Evolutionary conservation across 2,888 invertebrate genomes (phyloP).

Genomic region (Trissolcus japonicus): DNA sequence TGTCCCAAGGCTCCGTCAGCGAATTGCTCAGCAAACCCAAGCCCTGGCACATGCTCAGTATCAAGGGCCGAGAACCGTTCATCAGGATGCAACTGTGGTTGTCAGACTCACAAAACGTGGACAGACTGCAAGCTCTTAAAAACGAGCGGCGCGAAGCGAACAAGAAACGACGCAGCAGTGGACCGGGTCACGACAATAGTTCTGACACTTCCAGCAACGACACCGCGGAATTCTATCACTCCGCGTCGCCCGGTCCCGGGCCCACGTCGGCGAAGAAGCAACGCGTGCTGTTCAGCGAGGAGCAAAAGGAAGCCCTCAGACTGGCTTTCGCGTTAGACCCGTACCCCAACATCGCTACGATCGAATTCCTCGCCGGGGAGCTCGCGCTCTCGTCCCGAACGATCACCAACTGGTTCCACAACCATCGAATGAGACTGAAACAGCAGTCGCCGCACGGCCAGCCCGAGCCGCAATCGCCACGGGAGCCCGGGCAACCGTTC

Average conservation of each 20-base stretch:
- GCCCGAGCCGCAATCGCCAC: constrained; percentile 84
- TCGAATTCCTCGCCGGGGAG: constrained; percentile 95
- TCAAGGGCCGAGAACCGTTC: constrained; percentile 97
- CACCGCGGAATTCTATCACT: constrained; percentile 91
- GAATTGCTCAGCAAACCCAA: constrained; percentile 98
- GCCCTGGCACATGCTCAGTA: constrained; percentile 99
- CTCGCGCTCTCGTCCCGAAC: constrained; percentile 94
- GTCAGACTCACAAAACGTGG: constrained; percentile 95
- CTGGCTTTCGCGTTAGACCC: constrained; percentile 97
- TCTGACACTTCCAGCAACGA: constrained; percentile 93
- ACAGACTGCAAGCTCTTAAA: constrained; percentile 92
- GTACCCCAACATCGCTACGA: constrained; percentile 96
- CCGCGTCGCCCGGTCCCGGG: constrained; percentile 86
- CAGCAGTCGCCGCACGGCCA: constrained; percentile 90
- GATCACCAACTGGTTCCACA: constrained; percentile 99
- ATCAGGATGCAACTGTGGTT: constrained; percentile 98
- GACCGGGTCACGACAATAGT: constrained; percentile 90
- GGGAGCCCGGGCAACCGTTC: constrained; percentile 88
- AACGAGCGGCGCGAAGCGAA: constrained; percentile 94
- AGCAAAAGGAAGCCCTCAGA: constrained; percentile 97
- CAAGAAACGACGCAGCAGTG: constrained; percentile 90
- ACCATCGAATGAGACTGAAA: constrained; percentile 98
- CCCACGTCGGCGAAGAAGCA: constrained; percentile 95
- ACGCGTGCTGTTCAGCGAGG: constrained; percentile 97
- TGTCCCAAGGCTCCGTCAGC: constrained; percentile 97